phyloP scores from a whole-genome alignment of 2,888 invertebrate species.

The Andrena fulva region DNA sequence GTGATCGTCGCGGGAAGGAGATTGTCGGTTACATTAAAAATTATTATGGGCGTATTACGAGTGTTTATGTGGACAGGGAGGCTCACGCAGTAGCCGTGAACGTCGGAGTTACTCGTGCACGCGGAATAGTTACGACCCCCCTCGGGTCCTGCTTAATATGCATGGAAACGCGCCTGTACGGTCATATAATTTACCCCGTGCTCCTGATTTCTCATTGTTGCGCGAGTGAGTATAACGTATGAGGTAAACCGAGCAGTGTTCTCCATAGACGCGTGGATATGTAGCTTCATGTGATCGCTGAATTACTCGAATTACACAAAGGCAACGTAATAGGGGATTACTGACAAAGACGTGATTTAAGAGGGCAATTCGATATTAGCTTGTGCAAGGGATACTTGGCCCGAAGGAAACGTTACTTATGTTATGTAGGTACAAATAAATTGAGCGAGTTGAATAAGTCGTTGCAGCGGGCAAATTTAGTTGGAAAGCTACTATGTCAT shows the following conservation, averaged over 20 bases:
- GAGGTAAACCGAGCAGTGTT: not conserved
- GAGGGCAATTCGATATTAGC: too few relatives aligned
- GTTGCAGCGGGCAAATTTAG: slow-evolving; percentile 15
- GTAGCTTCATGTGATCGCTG: not conserved
- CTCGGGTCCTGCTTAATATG: slow-evolving; percentile 38
- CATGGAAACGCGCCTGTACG: slow-evolving; percentile 31
- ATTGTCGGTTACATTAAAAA: slow-evolving; percentile 19
- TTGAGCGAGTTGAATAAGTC: slow-evolving; percentile 9
- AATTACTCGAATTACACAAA: not conserved
- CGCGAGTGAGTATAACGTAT: not conserved
- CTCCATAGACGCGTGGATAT: not conserved
- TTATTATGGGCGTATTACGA: slow-evolving; percentile 19
- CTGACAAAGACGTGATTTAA: not conserved
- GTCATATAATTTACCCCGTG: slow-evolving; percentile 22
- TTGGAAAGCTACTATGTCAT: slow-evolving; percentile 41
- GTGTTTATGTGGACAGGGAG: slow-evolving; percentile 17
- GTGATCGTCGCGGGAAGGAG: not conserved
- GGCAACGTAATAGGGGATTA: not conserved
- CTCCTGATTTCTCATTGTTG: slow-evolving; percentile 39
- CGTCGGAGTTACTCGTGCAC: slow-evolving; percentile 23
- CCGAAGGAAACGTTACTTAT: not conserved
- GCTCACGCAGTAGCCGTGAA: slow-evolving; percentile 10
- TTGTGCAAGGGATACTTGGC: not conserved
- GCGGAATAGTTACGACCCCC: slow-evolving; percentile 51
- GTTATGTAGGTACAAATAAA: not conserved